Evolutionary conservation across 2,888 invertebrate genomes (phyloP), one percentile per base, ranked within the genome.

Genomic region (Clostera curtula): DNA sequence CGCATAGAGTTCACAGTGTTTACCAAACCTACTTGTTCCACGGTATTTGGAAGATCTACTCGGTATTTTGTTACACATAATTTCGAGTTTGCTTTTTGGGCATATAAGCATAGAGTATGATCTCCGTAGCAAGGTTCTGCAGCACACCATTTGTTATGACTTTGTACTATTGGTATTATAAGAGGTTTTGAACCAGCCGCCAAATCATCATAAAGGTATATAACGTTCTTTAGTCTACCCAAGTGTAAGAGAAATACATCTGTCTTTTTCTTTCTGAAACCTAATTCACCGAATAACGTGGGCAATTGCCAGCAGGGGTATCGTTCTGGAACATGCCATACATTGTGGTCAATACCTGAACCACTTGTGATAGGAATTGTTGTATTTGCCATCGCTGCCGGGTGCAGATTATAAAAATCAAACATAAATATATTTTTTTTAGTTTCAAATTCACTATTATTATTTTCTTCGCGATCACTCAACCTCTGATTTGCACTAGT

Each of bases 1-100:
- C 82, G 59, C 71, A 83, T 82, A 13, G 76, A 57, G 51, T 83
- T 83, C 2, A 82, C 32, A 5, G 70, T 75, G 40, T 71, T 76
- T 0, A 73, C 57, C 40, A 79, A 43, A 16, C 59, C 65, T 16
- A 57, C 56, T 34, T 66, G 70, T 36, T 71, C 64, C 7, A 53
- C 18, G 34, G 59, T 55, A 16, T 43, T 57, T 4, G 74, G 74
- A 14, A 35, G 40, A 2, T 26, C 26, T 2, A 80, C 70, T 29
- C 13, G 41, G 32, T 76, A 80, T 2, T 36, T 40, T 5, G 30
- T 31, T 6, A 54, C 54, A 40, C 82, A 83, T 37, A 75, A 46
- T 26, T 44, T 49, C n/a, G 77, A 65, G 31, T 56, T 33, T 1
- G 7, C 26, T 17, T 49, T 48, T 4, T 49, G 43, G 10, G 64